phyloP scores from a whole-genome alignment of 2,797 vertebrate species.

The Argya squamiceps region DNA sequence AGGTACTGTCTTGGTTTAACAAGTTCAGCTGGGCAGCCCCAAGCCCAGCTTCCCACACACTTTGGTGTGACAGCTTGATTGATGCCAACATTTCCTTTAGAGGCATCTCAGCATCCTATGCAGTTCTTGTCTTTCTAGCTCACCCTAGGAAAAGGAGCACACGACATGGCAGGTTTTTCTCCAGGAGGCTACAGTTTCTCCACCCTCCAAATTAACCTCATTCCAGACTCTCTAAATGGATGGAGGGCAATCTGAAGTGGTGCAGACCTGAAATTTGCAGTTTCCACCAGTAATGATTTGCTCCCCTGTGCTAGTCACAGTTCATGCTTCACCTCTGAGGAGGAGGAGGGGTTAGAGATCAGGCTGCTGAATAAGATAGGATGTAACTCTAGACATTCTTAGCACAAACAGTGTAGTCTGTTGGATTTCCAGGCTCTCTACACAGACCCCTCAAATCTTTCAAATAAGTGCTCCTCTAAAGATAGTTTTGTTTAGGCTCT shows the following conservation, averaged over 20 bases:
- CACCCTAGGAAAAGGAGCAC: not conserved
- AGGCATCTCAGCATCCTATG: not conserved
- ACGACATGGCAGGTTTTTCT: not conserved
- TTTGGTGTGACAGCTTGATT: not conserved
- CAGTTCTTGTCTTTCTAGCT: not conserved
- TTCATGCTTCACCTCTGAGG: not conserved
- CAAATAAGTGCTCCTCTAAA: not conserved
- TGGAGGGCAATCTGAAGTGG: not conserved
- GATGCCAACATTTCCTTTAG: not conserved
- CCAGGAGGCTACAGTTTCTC: not conserved
- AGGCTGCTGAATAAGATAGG: not conserved
- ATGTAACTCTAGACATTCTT: not conserved
- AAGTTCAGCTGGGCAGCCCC: not conserved
- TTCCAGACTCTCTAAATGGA: not conserved
- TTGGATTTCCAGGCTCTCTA: not conserved
- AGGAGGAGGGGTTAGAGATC: not conserved
- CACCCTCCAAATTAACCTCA: not conserved
- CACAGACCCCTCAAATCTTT: not conserved
- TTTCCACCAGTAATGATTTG: not conserved
- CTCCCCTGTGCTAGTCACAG: not conserved
- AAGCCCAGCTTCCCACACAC: not conserved
- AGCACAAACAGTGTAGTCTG: not conserved
- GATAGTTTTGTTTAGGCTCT: not conserved
- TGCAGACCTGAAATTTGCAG: not conserved
- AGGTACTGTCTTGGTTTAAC: not conserved